A percentile compares a stretch with the other conserved stretches of the same genome.
phyloP scores from a whole-genome alignment of 1,140 invertebrate genomes.

The Atopsyche davidsoni region DNA sequence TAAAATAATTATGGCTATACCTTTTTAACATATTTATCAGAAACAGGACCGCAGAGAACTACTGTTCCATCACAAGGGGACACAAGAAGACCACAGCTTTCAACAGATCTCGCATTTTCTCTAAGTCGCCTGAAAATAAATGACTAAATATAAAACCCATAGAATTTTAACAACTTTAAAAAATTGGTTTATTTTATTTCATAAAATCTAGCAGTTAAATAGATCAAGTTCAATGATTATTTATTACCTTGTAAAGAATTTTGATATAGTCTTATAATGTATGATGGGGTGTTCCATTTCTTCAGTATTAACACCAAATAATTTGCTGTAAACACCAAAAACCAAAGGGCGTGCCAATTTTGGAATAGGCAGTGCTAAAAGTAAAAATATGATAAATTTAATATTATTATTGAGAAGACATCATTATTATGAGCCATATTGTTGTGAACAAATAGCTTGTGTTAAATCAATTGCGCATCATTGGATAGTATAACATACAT shows the following conservation, averaged over 20 bases:
- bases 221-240: no score
- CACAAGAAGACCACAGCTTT: slow-evolving; percentile 58
- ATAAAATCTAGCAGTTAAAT: no score
- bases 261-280: slow-evolving; percentile 53
- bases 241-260: slow-evolving; percentile 75
- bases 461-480: no score
- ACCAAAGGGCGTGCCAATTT: slow-evolving; percentile 58
- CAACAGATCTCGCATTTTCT: slow-evolving; percentile 62
- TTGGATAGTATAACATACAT: no score
- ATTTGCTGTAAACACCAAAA: slow-evolving; percentile 59
- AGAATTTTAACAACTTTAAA: no score
- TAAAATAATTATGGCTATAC: slow-evolving; percentile 37
- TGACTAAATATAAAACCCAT: not conserved
- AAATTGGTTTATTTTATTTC: no score
- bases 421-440: no score
- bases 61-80: slow-evolving; percentile 80
- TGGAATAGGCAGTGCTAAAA: slow-evolving; percentile 58
- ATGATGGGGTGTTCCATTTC: slow-evolving; percentile 61
- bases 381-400: slow-evolving; percentile 1
- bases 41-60: slow-evolving; percentile 69
- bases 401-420: not conserved
- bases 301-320: slow-evolving; percentile 71
- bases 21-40: slow-evolving; percentile 70
- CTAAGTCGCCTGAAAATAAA: slow-evolving; percentile 50
- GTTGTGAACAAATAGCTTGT: no score